Base-by-base conservation (phyloP, 2,797 vertebrate species). In the Sebastes hubbsi region DNA sequence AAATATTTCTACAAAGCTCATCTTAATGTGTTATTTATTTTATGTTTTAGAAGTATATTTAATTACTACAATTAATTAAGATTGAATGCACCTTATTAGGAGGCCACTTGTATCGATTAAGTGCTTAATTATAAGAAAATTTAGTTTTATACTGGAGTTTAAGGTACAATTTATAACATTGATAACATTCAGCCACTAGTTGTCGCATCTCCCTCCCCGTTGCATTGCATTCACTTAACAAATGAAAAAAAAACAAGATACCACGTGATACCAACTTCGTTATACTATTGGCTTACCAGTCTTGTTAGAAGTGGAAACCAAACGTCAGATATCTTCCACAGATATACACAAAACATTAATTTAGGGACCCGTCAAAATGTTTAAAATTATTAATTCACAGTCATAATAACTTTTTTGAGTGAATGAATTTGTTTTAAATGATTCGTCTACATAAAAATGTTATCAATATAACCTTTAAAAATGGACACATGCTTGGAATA, bases 341-440 rank as follows among this genome's bases (percentile, higher is more conserved):
- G 42, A 46, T 0, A 46, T 46, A 46, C 0, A 46, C 42, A 46
- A 46, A 46, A 46, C 42, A 46, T 46, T 46, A 0, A 2, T 18
- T 46, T 46, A 18, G 16, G 16, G 42, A 46, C 16, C 16, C 0
- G 0, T 46, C 42, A 46, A 42, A 42, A 46, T 46, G 16, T 46
- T 18, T 46, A 46, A 18, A 46, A 46, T 46, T 0, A 18, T 46
- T 46, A 46, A 46, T 46, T 46, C 42, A 46, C 42, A 46, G 42
- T 46, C 42, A 46, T 18, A 46, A 46, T 46, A 46, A 7, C 6
- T 46, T 46, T 46, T 18, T 46, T 18, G 16, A 46, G 42, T 18
- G 16, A 46, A 46, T 8, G 1, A 38, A 38, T 38, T 46, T 46
- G 2, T 4, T 46, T 8, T 8, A 49, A 49, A 49, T 0, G 18